phyloP scores from a whole-genome alignment of 2,797 vertebrate genomes.

The Columba guinea region DNA sequence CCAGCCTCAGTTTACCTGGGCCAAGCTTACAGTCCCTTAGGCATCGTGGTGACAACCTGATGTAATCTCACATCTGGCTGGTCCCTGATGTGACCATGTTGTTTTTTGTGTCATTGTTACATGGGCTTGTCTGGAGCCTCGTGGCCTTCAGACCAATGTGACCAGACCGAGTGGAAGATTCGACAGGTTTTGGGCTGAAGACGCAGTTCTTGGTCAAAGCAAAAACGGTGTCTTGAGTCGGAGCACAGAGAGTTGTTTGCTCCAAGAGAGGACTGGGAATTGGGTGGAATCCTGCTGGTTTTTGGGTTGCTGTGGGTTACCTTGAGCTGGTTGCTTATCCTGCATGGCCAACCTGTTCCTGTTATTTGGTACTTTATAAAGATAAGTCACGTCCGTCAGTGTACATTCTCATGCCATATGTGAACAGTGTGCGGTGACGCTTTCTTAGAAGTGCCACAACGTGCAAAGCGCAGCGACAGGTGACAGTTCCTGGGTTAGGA shows the following conservation, averaged over 20 bases:
- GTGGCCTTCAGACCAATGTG: accelerated
- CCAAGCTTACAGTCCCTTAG: not conserved
- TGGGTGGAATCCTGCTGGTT: accelerated
- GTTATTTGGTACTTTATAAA: accelerated
- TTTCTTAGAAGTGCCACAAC: not conserved
- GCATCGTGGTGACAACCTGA: accelerated
- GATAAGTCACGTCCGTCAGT: not conserved
- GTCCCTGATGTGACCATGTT: accelerated
- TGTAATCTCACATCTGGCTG: accelerated
- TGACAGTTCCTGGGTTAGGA: accelerated
- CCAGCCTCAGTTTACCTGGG: not conserved
- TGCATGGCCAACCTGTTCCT: not conserved
- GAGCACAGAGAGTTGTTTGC: not conserved
- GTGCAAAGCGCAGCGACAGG: accelerated
- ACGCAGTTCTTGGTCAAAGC: not conserved
- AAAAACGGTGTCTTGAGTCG: accelerated
- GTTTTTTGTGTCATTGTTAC: not conserved
- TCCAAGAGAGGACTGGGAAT: not conserved
- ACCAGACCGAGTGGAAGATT: not conserved
- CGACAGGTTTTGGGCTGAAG: not conserved
- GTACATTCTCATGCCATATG: accelerated
- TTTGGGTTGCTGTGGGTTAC: not conserved
- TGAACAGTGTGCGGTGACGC: accelerated
- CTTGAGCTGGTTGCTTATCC: accelerated
- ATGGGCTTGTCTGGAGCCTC: accelerated